Conservation (phyloP, 2,797 vertebrate species). For the Myotis daubentonii region DNA sequence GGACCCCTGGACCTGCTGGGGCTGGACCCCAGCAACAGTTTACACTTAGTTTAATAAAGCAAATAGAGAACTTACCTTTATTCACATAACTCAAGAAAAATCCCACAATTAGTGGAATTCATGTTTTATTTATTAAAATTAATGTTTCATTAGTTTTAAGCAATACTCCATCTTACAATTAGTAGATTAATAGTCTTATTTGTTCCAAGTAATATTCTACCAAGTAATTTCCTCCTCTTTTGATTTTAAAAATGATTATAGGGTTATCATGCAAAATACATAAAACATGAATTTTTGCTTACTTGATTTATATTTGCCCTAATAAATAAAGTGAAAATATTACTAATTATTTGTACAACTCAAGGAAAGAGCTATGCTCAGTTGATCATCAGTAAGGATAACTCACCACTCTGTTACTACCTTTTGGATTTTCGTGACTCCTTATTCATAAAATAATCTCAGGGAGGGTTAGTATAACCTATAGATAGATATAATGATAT, state of each 20-base stretch:
- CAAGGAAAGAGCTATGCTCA: neutral
- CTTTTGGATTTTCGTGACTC: no score
- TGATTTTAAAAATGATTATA: neutral
- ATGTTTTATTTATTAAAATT: neutral
- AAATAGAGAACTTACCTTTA: neutral
- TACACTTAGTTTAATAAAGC: neutral
- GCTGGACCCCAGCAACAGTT: no score
- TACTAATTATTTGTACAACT: neutral
- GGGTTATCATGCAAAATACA: neutral
- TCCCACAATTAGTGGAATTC: neutral
- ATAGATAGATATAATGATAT: neutral
- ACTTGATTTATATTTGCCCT: neutral
- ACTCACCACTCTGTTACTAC: no score
- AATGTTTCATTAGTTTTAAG: neutral
- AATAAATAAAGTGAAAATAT: neutral
- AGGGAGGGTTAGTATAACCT: neutral
- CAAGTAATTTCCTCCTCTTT: neutral
- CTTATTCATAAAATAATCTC: neutral
- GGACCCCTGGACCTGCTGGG: no score
- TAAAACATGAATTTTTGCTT: neutral
- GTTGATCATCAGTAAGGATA: neutral
- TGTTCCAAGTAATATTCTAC: neutral
- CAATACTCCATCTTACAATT: neutral
- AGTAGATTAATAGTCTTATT: neutral
- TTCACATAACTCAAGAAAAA: neutral